phyloP scores from a whole-genome alignment of 2,888 invertebrate species.

The Drosophila pseudotalamancana region DNA sequence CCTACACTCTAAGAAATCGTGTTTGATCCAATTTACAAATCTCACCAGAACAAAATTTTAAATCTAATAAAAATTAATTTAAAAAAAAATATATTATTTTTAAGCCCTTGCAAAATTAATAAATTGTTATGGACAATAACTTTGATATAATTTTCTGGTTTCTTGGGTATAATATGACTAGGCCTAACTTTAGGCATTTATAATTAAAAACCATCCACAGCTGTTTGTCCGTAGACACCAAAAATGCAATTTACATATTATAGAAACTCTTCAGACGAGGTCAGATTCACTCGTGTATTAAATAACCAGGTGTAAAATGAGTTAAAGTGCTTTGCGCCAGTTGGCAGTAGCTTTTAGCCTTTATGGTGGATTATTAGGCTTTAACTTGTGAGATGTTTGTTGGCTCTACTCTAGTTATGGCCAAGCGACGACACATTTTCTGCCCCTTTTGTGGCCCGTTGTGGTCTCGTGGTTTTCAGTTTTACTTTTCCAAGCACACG shows the following conservation, averaged over 20 bases:
- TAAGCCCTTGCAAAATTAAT: no score
- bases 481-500: constrained; percentile 50
- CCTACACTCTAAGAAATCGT: constrained; percentile 12
- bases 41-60: no score
- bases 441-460: constrained; percentile 39
- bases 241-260: constrained; percentile 42
- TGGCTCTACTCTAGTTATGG: constrained; percentile 20
- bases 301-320: constrained; percentile 40
- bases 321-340: constrained; percentile 34
- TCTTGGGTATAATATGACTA: no score
- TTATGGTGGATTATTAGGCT: constrained; percentile 29
- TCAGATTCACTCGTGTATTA: constrained; percentile 45
- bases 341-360: constrained; percentile 10
- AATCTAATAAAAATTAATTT: no score
- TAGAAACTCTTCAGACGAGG: constrained; percentile 20
- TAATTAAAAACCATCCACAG: background rate
- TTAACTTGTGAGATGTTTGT: constrained; percentile 16
- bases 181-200: background rate
- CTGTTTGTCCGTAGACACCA: background rate
- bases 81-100: no score
- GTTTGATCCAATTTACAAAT: no score
- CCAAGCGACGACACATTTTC: constrained; percentile 40
- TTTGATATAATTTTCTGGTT: no score
- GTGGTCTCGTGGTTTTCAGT: constrained; percentile 71
- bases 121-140: no score